Evolutionary conservation across 2,113 vertebrate species (phyloP).

Genomic region (Zosterops borbonicus): DNA sequence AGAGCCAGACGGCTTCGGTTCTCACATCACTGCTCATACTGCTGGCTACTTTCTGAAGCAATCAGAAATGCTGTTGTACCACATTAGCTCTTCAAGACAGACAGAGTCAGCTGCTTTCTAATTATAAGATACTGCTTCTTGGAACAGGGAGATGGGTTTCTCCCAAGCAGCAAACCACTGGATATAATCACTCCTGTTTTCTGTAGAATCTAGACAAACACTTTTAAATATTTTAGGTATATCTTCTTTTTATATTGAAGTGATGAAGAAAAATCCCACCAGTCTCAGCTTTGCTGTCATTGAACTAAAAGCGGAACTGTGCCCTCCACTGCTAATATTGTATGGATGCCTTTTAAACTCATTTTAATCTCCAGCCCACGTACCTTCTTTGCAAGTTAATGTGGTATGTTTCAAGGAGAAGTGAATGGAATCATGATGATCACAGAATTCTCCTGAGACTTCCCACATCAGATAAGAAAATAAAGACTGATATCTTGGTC

Average conservation of each 20-base stretch:
- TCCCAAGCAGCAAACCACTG: background rate
- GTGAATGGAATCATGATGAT: background rate
- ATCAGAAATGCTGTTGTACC: slow-evolving; percentile 37
- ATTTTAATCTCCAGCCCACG: slow-evolving; percentile 34
- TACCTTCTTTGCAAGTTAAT: slow-evolving; percentile 57
- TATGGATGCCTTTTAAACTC: background rate
- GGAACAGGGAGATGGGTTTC: background rate
- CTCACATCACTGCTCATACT: slow-evolving; percentile 62
- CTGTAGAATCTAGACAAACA: background rate
- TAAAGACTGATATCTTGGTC: slow-evolving; percentile 13
- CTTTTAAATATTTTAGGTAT: background rate
- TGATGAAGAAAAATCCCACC: background rate
- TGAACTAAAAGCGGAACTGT: background rate
- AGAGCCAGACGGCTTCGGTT: slow-evolving; percentile 7
- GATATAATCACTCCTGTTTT: background rate
- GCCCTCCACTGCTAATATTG: background rate
- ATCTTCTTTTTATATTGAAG: background rate
- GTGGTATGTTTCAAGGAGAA: slow-evolving; percentile 47
- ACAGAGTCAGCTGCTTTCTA: slow-evolving; percentile 27
- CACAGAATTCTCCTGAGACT: slow-evolving; percentile 11
- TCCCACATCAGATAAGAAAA: slow-evolving; percentile 36
- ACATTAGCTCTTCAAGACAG: slow-evolving; percentile 33
- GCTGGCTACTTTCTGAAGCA: slow-evolving; percentile 29
- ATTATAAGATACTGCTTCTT: background rate
- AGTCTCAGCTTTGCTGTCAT: background rate